Percentiles rank a stretch among this genome's conserved stretches.
phyloP scores from a whole-genome alignment of 2,888 invertebrate genomes.

The Phyllotreta cruciferae region DNA sequence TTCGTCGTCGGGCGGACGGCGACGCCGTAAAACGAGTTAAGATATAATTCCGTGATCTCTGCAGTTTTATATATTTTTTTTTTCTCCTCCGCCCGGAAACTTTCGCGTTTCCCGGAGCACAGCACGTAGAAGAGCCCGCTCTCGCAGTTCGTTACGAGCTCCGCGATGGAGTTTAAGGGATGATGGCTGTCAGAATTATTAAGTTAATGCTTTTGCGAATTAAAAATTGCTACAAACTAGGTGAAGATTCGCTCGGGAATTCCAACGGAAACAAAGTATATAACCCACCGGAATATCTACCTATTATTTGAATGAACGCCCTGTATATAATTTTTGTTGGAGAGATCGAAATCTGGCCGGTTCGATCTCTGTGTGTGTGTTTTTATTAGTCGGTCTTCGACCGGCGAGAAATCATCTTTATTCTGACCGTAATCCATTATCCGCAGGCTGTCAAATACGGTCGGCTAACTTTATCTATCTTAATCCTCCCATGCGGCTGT shows the following conservation, averaged over 20 bases:
- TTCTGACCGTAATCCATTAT: slow-evolving; percentile 53
- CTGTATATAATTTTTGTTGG: too few species aligned
- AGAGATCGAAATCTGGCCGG: too few species aligned
- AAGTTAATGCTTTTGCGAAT: slow-evolving; percentile 3
- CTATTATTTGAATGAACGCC: too few species aligned
- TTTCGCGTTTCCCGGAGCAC: slow-evolving; percentile 22
- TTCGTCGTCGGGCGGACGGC: slow-evolving; percentile 36
- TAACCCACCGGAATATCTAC: too few species aligned
- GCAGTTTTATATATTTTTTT: slow-evolving; percentile 16
- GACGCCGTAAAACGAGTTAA: slow-evolving; percentile 24
- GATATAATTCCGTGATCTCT: slow-evolving; percentile 32
- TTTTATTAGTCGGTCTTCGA: slow-evolving; percentile 19
- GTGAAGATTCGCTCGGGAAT: too few species aligned
- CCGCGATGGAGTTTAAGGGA: slow-evolving; percentile 17
- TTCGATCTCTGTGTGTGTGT: slow-evolving; percentile 6
- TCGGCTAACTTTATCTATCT: slow-evolving; percentile 57
- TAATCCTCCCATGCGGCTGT: slow-evolving; percentile 55
- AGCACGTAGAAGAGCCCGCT: slow-evolving; percentile 19
- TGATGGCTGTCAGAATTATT: slow-evolving; percentile 5
- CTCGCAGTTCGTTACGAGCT: slow-evolving; percentile 21
- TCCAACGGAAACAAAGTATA: too few species aligned
- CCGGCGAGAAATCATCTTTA: slow-evolving; percentile 32
- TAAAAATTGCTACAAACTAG: background rate
- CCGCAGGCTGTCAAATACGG: slow-evolving; percentile 55
- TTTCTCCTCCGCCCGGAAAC: slow-evolving; percentile 13